Percentiles rank a stretch among this genome's conserved stretches.
Evolutionary conservation across 2,113 vertebrate species (phyloP).

Genomic region (Piaya cayana): DNA sequence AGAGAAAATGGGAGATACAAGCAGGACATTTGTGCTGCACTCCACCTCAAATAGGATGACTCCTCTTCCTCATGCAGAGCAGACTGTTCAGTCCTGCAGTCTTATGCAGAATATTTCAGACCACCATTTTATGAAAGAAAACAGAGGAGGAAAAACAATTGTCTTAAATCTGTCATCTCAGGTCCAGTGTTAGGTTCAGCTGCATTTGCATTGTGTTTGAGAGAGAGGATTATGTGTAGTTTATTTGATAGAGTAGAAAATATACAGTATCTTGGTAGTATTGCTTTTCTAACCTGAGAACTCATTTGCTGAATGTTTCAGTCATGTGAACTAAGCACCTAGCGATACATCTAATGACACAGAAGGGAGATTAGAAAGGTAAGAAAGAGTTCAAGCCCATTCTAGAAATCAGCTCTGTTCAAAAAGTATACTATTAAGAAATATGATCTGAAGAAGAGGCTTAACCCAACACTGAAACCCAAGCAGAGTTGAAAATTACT

Average conservation of each 20-base stretch:
- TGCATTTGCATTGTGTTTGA: not conserved
- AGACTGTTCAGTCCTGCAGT: not conserved
- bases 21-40: not conserved
- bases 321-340: not conserved
- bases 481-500: not conserved
- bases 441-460: not conserved
- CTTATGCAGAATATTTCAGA: not conserved
- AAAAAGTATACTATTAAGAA: not conserved
- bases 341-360: not conserved
- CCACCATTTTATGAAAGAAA: not conserved
- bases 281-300: not conserved
- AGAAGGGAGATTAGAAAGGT: not conserved
- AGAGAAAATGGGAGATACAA: not conserved
- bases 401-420: not conserved
- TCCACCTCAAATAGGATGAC: not conserved
- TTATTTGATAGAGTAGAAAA: not conserved
- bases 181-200: not conserved
- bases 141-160: not conserved
- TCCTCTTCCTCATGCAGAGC: not conserved
- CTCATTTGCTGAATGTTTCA: not conserved
- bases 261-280: not conserved
- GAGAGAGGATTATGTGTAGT: not conserved
- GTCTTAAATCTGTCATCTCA: not conserved
- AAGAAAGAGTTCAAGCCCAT: not conserved
- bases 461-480: not conserved